Base-by-base conservation (phyloP, 2,888 invertebrate genomes). In the Rhamnusium bicolor region DNA sequence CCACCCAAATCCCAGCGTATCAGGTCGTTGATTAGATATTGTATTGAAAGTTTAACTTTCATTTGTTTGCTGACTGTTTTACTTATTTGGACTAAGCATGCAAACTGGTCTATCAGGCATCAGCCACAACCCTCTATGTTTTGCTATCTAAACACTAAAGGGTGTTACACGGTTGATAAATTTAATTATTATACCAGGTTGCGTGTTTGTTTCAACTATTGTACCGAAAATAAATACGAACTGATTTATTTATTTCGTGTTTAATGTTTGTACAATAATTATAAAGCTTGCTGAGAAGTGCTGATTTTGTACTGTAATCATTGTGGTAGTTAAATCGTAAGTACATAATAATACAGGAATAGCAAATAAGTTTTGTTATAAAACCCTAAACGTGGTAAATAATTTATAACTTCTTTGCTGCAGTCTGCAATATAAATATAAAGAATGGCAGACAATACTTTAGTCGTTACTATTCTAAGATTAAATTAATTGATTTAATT, bases 101-200 rank as follows among this genome's bases (percentile, higher is more conserved):
- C 68, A 68, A 68, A 58, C 58, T 46, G 58, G 56, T 68, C 32
- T 65, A 58, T 68, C 68, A 58, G 47, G 32, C 40, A 49, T 46
- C 19, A 14, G 21, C 65, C 19, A 6, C 19, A 29, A 7, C 24
- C 58, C 53, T 65, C 53, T 53, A 53, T 68, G 56, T 68, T 58
- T 68, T 58, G 58, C 68, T 58, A 68, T 46, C 24, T 47, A 58
- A 56, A 68, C 68, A 54, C 24, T 46, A 58, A 47, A 58, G 68
- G 58, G 68, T 68, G 68, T 47, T 68, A 29, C 19, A 56, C 8
- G 40, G 49, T 46, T 68, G 68, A 68, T 68, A 68, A 68, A 68
- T 56, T 68, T 47, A 68, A 68, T 68, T 68, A 68, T 68, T 68
- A 18, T 68, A 68, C 56, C 24, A 8, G 18, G 21, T 68, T 56